Evolutionary conservation across 2,113 vertebrate genomes (phyloP), one percentile per base, ranked within the genome.

Genomic region (Ursus arctos): DNA sequence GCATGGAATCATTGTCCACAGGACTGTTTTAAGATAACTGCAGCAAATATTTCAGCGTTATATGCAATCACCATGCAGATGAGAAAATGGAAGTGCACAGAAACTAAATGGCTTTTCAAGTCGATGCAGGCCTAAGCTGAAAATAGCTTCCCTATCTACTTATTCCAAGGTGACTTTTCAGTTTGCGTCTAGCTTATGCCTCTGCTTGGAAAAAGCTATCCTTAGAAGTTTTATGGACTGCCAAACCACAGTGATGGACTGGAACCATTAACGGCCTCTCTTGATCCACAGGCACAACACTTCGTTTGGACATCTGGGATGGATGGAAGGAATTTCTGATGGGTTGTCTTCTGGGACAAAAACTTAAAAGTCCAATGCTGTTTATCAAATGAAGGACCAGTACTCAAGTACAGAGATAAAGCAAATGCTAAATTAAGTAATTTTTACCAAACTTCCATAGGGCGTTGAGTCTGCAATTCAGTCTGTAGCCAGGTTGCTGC

Each of bases 231-330:
- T 53, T n/a, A 18, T 28, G 61, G 47, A n/a, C 19, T 63, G 33
- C 49, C n/a, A 53, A 77, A 31, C 18, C 36, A 51, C 43, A 69
- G 49, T 43, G 76, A 74, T 3, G 26, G 28, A 24, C 24, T 61
- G 31, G 5, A 92, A 47, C 19, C 12, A 36, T 65, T 51, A 95
- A 57, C 72, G 51, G 9, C 10, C 76, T 74, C 36, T 97, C 65
- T 26, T 71, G 8, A 61, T 95, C 97, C 84, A 72, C 88, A 99
- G 99, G 99, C 6, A 90, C 86, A 9, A 99, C 93, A 19, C 98
- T 99, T 74, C 97, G 81, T 55, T 94, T 99, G 98, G 99, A 99
- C n/a, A 98, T 99, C 16, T 99, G 98, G 99, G 98, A 99, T 36
- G 99, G 98, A 92, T 99, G 98, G 99, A 98, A 98, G 83, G 99